Conservation (phyloP, 2,113 vertebrate genomes). For the Sinocyclocheilus grahami region DNA sequence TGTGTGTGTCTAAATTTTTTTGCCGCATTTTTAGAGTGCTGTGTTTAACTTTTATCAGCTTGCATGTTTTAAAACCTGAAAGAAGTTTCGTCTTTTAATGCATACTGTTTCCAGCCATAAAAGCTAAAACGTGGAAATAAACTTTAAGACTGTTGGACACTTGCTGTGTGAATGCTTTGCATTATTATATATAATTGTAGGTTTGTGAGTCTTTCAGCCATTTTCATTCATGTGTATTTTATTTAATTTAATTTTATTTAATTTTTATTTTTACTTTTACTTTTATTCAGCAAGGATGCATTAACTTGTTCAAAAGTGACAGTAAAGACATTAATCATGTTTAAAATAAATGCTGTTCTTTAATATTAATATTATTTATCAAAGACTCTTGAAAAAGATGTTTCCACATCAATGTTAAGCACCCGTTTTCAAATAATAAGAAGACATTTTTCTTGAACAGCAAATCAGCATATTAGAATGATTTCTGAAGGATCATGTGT, state of each 20-base stretch:
- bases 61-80: neutral
- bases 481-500: neutral
- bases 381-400: neutral
- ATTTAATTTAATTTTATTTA: too few species aligned
- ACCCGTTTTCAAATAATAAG: too few species aligned
- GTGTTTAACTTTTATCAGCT: neutral
- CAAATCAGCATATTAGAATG: neutral
- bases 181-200: too few species aligned
- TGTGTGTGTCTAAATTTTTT: slow-evolving; percentile 24
- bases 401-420: neutral
- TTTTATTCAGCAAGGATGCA: too few species aligned
- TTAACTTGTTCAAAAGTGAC: neutral
- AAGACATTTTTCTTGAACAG: neutral
- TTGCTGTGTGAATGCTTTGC: too few species aligned
- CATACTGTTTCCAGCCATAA: neutral
- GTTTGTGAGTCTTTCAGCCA: too few species aligned
- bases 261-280: too few species aligned
- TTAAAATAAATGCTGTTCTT: neutral
- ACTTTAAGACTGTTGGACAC: neutral
- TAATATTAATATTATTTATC: neutral
- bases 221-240: too few species aligned
- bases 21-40: neutral
- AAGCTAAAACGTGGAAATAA: neutral
- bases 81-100: neutral
- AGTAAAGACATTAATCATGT: neutral